Conservation (phyloP, 2,888 invertebrate genomes). For the Podotricha telesiphe region DNA sequence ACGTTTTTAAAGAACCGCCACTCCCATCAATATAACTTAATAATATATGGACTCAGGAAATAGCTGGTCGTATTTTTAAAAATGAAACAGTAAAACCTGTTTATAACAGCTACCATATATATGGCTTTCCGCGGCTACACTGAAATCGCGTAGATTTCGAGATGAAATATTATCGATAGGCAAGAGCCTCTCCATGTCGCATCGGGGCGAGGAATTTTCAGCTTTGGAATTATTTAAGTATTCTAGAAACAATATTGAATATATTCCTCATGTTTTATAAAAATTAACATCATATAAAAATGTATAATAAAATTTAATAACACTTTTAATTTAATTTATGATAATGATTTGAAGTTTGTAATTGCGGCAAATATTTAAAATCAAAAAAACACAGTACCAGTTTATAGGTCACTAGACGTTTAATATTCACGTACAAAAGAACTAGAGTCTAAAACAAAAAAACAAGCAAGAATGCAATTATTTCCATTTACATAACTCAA, state of each 20-base stretch:
- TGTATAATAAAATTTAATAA: neutral
- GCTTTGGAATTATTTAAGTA: slow-evolving; percentile 13
- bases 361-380: neutral
- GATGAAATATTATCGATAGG: slow-evolving; percentile 32
- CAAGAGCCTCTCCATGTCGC: slow-evolving; percentile 28
- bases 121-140: slow-evolving; percentile 20
- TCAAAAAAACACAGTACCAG: neutral
- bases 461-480: slow-evolving; percentile 36
- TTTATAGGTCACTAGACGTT: slow-evolving; percentile 3
- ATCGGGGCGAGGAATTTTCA: slow-evolving; percentile 24
- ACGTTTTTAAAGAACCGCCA: neutral
- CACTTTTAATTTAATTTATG: too few species aligned
- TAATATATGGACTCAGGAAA: slow-evolving; percentile 15
- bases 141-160: slow-evolving; percentile 28
- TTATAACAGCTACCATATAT: slow-evolving; percentile 24
- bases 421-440: slow-evolving; percentile 12
- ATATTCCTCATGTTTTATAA: neutral
- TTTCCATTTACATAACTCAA: slow-evolving; percentile 40
- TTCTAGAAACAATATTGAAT: slow-evolving; percentile 16
- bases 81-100: slow-evolving; percentile 23
- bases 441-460: slow-evolving; percentile 15
- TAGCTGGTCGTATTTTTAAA: slow-evolving; percentile 13
- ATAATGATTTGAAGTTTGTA: too few species aligned
- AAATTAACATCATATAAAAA: neutral
- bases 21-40: neutral